phyloP scores from a whole-genome alignment of 2,113 vertebrate genomes.

The Cricetomys ansorgei region DNA sequence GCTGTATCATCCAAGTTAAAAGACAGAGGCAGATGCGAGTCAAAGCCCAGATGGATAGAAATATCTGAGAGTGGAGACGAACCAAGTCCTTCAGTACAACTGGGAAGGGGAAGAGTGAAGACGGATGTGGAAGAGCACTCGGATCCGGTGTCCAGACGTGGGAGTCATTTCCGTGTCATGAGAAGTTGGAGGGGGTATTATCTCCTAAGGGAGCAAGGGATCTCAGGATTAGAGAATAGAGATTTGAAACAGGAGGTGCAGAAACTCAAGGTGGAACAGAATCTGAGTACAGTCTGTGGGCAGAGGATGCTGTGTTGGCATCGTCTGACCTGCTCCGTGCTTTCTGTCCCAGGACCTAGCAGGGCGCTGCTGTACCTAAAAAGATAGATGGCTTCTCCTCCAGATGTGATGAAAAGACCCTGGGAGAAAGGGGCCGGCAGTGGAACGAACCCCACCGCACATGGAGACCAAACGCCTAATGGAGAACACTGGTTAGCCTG shows the following conservation, averaged over 20 bases:
- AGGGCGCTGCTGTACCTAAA: not conserved
- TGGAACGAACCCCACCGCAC: not conserved
- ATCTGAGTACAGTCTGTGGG: not conserved
- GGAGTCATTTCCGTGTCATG: not conserved
- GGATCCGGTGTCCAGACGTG: not conserved
- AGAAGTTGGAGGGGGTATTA: not conserved
- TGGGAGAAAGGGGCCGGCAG: not conserved
- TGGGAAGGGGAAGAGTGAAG: not conserved
- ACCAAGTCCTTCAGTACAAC: not conserved
- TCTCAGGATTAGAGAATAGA: not conserved
- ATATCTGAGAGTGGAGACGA: not conserved
- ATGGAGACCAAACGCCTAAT: not conserved
- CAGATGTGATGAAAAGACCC: not conserved
- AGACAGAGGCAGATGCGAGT: not conserved
- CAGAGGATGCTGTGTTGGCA: not conserved
- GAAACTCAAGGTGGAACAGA: not conserved
- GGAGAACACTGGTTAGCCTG: not conserved
- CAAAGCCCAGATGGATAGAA: not conserved
- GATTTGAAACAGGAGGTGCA: not conserved
- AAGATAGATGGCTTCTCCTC: not conserved
- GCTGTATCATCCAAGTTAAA: not conserved
- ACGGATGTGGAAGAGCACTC: not conserved
- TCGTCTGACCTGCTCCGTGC: not conserved
- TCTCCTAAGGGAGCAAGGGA: not conserved
- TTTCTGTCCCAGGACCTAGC: not conserved